Base-by-base conservation (phyloP, 2,888 invertebrate genomes). In the Toxonevra muliebris region DNA sequence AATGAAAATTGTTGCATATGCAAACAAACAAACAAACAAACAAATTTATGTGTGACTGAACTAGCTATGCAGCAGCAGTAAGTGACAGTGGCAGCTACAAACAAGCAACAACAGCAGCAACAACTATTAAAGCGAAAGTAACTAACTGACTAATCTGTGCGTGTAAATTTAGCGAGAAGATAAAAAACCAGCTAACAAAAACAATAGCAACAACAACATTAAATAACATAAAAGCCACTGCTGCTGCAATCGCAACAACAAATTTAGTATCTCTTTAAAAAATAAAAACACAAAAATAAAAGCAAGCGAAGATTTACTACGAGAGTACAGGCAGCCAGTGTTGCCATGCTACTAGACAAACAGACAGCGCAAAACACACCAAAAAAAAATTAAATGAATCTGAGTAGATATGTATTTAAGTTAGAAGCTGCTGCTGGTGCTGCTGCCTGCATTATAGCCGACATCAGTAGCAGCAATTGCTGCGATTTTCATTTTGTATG, bases 101-200 rank as follows among this genome's bases (percentile, higher is more conserved):
- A 58, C 30, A 17, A 57, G 58, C 54, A 54, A 17, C 54, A 54
- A 17, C 54, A 40, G 57, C 19, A 57, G 50, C 15, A 30, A 8
- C 20, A 12, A 54, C 54, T 4, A n/a, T 8, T n/a, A 48, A 48
- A 48, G n/a, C n/a, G 8, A 4, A 48, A 48, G 50, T 41, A 41
- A 30, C 53, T 30, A 2, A 30, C 30, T 55, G 42, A 65, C 53
- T 17, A 59, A 62, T 62, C 43, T 66, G 50, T 64, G 63, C 55
- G 63, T 66, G 50, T 63, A 66, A 63, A 63, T 65, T 70, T 17
- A 65, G 54, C 58, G 69, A 61, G 60, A 70, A 65, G 4, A 69
- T 50, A 66, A 17, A 61, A 61, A 54, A 13, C n/a, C 59, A 59
- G 59, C 59, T 41, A 69, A 48, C 19, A 61, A 15, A 66, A 69